Evolutionary conservation across 2,797 vertebrate species (phyloP).

Genomic region (Champsocephalus esox): DNA sequence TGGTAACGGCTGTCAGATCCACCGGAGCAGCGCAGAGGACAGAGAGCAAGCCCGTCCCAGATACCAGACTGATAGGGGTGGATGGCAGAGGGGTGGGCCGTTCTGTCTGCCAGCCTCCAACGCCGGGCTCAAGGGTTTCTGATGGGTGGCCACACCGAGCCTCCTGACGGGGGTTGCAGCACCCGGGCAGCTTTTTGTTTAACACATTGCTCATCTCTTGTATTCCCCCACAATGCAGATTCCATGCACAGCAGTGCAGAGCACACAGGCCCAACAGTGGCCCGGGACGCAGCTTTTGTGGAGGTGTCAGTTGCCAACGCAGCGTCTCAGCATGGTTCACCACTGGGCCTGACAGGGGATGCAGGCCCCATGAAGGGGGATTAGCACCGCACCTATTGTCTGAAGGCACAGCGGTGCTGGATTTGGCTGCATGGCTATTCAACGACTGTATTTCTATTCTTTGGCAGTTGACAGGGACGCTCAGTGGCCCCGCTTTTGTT

Average conservation of each 20-base stretch:
- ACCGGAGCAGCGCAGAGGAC: constrained; percentile 74
- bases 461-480: constrained; percentile 83
- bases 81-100: constrained; percentile 47
- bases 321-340: constrained; percentile 84
- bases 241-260: constrained; percentile 85
- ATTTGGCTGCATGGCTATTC: constrained; percentile 86
- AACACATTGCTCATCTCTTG: constrained; percentile 82
- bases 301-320: constrained; percentile 82
- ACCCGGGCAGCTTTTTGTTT: constrained; percentile 82
- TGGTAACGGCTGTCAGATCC: constrained; percentile 83
- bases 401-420: constrained; percentile 74
- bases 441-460: constrained; percentile 81
- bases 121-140: constrained; percentile 67
- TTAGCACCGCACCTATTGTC: constrained; percentile 85
- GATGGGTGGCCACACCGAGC: constrained; percentile 86
- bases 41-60: constrained; percentile 65
- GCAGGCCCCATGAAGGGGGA: constrained; percentile 88
- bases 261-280: constrained; percentile 73
- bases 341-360: constrained; percentile 84
- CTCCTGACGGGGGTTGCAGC: constrained; percentile 78
- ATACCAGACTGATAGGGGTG: constrained; percentile 60
- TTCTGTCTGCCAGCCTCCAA: constrained; percentile 57
- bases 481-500: constrained; percentile 80
- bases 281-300: constrained; percentile 83
- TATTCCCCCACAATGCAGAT: constrained; percentile 82